phyloP scores from a whole-genome alignment of 2,888 invertebrate species.

The Crossocerus cetratus region DNA sequence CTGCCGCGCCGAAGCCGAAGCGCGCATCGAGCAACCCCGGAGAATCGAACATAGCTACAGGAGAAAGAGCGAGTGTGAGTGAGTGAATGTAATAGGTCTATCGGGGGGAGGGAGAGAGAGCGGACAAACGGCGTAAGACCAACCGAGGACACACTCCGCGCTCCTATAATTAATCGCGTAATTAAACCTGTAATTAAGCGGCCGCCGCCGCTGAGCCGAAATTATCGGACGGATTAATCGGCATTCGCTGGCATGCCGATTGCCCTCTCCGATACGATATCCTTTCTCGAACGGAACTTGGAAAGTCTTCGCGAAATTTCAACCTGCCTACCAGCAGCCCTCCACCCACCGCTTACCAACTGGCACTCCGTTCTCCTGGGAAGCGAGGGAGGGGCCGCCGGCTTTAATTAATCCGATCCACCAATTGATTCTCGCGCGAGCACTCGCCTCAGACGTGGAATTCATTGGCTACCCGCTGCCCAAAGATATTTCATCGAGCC shows the following conservation, averaged over 20 bases:
- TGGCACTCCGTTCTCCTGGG: neutral
- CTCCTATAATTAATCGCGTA: slow-evolving; percentile 39
- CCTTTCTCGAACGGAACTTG: slow-evolving; percentile 25
- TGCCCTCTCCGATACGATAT: slow-evolving; percentile 32
- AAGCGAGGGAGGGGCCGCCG: neutral
- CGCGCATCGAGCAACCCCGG: neutral
- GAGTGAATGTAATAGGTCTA: too few species aligned
- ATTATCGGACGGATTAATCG: slow-evolving; percentile 51
- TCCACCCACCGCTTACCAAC: neutral
- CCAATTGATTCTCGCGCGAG: slow-evolving; percentile 22
- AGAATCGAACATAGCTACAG: too few species aligned
- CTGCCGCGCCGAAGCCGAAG: slow-evolving; percentile 21
- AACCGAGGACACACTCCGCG: neutral
- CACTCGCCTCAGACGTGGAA: slow-evolving; percentile 24
- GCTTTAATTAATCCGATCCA: slow-evolving; percentile 37
- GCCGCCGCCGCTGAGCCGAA: slow-evolving; percentile 31
- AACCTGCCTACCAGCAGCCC: slow-evolving; percentile 19
- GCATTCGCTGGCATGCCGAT: slow-evolving; percentile 37
- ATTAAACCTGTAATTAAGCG: slow-evolving; percentile 19
- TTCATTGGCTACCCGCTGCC: slow-evolving; percentile 25
- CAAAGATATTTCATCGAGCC: too few species aligned
- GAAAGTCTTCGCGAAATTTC: slow-evolving; percentile 41
- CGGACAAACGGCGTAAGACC: neutral
- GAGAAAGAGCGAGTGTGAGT: too few species aligned
- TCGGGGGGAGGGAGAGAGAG: neutral